Evolutionary conservation across 2,888 invertebrate species (phyloP).

Genomic region (Agrotis clavis): DNA sequence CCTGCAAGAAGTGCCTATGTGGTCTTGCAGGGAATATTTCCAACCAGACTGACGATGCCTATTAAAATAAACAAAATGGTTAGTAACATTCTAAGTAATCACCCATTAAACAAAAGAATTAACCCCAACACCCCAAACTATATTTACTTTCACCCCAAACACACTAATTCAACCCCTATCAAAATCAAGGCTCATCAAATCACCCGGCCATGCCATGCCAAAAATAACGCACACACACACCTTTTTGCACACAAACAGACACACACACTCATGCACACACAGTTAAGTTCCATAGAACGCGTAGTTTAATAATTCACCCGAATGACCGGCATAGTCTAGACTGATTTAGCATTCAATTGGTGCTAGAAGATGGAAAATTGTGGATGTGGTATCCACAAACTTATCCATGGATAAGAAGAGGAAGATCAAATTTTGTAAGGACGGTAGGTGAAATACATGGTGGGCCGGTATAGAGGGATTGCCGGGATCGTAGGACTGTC

Average conservation of each 20-base stretch:
- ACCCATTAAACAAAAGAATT: not conserved
- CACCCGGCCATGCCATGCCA: not conserved
- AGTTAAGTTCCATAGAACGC: conserved; percentile 33
- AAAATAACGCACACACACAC: conserved; percentile 28
- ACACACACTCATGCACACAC: not conserved
- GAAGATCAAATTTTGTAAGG: no score
- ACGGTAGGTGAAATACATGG: no score
- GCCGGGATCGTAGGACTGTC: no score
- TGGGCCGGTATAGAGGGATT: no score
- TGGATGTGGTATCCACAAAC: conserved; percentile 26
- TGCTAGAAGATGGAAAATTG: not conserved
- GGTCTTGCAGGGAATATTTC: no score
- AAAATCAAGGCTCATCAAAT: not conserved
- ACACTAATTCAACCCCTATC: not conserved
- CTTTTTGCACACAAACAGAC: not conserved
- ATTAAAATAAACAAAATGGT: not conserved
- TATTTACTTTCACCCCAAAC: not conserved
- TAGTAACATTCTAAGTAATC: not conserved
- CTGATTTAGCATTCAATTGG: conserved; percentile 43
- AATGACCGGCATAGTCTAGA: conserved; percentile 53
- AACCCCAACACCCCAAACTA: not conserved
- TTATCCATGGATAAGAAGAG: no score
- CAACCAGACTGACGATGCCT: not conserved
- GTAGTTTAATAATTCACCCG: conserved; percentile 52
- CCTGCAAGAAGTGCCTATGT: no score